Evolutionary conservation across 2,113 vertebrate species (phyloP).

Genomic region (rat (Rattus norvegicus)): GRCr8 NC_086021.1:132230501-132231000

Average conservation of each 20-base stretch:
- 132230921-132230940: neutral
- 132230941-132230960: constrained; percentile 35
- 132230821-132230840: constrained; percentile 32
- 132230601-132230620: constrained; percentile 61
- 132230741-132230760: constrained; percentile 63
- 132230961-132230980: constrained; percentile 39
- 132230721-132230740: constrained; percentile 59
- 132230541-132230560: constrained; percentile 70
- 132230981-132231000: constrained; percentile 31
- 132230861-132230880: constrained; percentile 53
- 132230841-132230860: constrained; percentile 54
- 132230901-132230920: constrained; percentile 34
- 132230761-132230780: constrained; percentile 45
- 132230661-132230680: constrained; percentile 43
- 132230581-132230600: constrained; percentile 62
- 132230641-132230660: constrained; percentile 52
- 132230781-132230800: constrained; percentile 51
- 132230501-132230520: constrained; percentile 12
- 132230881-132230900: constrained; percentile 21
- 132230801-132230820: constrained; percentile 23
- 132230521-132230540: constrained; percentile 63
- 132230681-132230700: constrained; percentile 72
- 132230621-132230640: constrained; percentile 52
- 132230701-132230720: constrained; percentile 55
- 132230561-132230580: constrained; percentile 67